Evolutionary conservation across 2,113 vertebrate species (phyloP), one percentile per base, ranked within the genome.

Genomic region (Nannospalax galili): DNA sequence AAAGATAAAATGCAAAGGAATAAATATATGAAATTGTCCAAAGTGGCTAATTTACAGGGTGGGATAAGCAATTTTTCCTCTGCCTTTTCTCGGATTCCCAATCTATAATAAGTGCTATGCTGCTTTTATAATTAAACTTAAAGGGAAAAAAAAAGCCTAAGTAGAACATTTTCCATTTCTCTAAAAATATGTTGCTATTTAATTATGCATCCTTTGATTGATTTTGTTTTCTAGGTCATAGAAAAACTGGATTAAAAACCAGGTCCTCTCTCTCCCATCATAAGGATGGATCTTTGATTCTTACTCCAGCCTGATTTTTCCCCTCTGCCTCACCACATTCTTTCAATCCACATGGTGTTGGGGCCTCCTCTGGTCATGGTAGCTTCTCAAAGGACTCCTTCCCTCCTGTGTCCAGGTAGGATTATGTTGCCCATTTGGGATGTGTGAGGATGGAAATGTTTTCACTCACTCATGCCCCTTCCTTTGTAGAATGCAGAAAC

Each of bases 91-190:
- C 7, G 48, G 73, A 72, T 65, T 90, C 56, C 67, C 80, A 85
- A 75, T 95, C 70, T 89, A 75, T 77, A 95, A 85, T 62, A 73
- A 64, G 17, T 80, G 79, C 79, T 72, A 74, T 84, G 60, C 42
- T 93, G 37, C 45, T 95, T 90, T 95, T 86, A 94, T 62, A 96
- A 91, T 88, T 91, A 95, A 96, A 84, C 40, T 60, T 96, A 37
- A 93, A 91, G 72, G 35, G 80, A 58, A 91, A 80, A 84, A n/a
- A 94, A 77, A 40, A 24, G 72, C 56, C 74, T 56, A 52, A 88
- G 37, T 90, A 85, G 73, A 62, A 89, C 10, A 84, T n/a, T 95
- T 91, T 37, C 60, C 45, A 91, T 72, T 92, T 95, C 85, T 93
- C 81, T 93, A 85, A 92, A 97, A 81, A 35, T 86, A 73, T 56